These are phyloP conservation scores for Mugil cephalus DNA, from an alignment of 2,113 vertebrate species.

Conservation along the genomic window DNA sequence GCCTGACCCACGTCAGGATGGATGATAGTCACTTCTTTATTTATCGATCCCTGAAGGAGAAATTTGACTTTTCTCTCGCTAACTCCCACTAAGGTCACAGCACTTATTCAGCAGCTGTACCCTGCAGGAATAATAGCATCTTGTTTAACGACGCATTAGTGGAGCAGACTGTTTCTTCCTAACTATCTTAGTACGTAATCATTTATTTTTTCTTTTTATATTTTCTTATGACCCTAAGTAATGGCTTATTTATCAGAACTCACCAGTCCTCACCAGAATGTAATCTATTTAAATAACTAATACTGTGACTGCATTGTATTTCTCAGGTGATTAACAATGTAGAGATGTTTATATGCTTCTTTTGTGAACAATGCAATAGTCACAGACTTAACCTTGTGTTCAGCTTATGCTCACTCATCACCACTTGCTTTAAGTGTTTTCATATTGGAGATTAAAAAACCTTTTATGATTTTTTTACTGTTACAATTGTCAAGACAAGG, in stretches of 20 bases:
- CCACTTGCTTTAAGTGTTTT: conserved; percentile 27
- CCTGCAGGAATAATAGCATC: background rate
- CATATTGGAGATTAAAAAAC: conserved; percentile 36
- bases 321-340: no score
- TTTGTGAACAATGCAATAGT: no score
- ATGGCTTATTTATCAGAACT: no score
- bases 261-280: background rate
- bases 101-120: conserved; percentile 6
- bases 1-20: conserved; percentile 28
- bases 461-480: conserved; percentile 11
- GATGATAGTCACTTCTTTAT: conserved; percentile 36
- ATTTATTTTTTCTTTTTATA: background rate
- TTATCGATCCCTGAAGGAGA: conserved; percentile 50
- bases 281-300: background rate
- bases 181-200: background rate
- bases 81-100: background rate
- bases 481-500: conserved; percentile 1
- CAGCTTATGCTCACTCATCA: conserved; percentile 21
- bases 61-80: conserved; percentile 30
- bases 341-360: no score
- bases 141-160: conserved; percentile 5
- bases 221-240: no score
- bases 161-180: conserved; percentile 18
- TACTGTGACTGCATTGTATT: no score
- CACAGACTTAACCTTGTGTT: conserved; percentile 1